Evolutionary conservation across 1,140 invertebrate genomes (phyloP).

Genomic region (Lepidotrigona ventralis): DNA sequence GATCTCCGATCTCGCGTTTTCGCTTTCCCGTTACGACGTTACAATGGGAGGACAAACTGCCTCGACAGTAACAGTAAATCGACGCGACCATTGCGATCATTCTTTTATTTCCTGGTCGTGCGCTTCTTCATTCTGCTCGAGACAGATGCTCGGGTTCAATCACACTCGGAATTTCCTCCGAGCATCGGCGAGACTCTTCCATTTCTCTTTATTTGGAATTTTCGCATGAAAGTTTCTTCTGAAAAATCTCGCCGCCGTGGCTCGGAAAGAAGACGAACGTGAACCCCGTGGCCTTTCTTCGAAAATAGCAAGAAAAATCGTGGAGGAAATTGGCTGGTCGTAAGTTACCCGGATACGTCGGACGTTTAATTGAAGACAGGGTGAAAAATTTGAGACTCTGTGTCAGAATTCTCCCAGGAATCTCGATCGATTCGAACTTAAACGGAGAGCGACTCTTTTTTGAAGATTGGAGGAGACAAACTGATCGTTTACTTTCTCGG

Average conservation of each 20-base stretch:
- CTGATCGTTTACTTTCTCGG: neutral
- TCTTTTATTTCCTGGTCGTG: neutral
- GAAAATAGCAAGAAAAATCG: no score
- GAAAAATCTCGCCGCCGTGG: neutral
- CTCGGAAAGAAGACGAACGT: no score
- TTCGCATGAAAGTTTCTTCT: neutral
- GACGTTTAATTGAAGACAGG: no score
- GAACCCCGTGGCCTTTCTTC: no score
- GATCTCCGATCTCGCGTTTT: neutral
- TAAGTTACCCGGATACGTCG: no score
- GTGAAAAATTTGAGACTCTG: neutral
- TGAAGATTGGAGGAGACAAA: neutral
- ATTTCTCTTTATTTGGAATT: neutral
- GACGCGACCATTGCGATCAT: neutral
- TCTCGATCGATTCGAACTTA: neutral
- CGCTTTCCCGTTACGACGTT: neutral
- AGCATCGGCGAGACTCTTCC: neutral
- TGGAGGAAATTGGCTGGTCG: no score
- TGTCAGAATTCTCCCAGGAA: neutral
- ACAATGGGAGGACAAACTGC: conserved; percentile 4
- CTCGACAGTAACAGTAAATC: neutral
- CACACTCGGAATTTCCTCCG: neutral
- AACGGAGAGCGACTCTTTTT: neutral
- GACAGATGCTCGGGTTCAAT: neutral
- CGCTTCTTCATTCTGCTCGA: no score